Base-by-base conservation (phyloP, 2,797 vertebrate genomes). In the Cheirogaleus major region DNA sequence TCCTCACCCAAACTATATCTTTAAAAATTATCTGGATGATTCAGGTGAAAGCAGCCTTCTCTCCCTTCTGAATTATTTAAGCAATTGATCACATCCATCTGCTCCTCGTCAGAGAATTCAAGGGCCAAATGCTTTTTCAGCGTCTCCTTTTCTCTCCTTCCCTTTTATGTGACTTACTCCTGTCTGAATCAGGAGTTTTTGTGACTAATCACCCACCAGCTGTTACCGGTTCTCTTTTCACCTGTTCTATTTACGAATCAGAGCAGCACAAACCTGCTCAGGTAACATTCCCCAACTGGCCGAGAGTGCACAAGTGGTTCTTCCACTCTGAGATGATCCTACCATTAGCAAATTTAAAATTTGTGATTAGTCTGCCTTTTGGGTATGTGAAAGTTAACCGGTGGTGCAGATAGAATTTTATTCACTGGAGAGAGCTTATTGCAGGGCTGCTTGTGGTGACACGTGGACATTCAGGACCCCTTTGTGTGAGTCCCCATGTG, bases 51-150 rank as follows among this genome's bases (percentile, higher is more conserved):
- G 50, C 48, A 48, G 79, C 38, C 57, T 91, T 84, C 81, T 84
- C 13, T 80, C 45, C 32, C 73, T 87, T 32, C 90, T 95, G 79
- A 97, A 95, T 98, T 97, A 96, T 96, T 96, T 89, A 96, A 70
- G 65, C 78, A 95, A 97, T 96, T 80, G 35, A 92, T 97, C 95
- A 78, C 20, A 69, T 79, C 87, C 95, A 95, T 97, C 93, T 95
- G 93, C 48, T 43, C 73, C 84, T 69, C 20, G 25, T 93, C 87
- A 90, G 92, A 96, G 83, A 75, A 48, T 69, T 76, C 75, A 86
- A 83, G 25, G 79, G 25, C 78, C 84, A 72, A 81, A 86, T 57
- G 78, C 52, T 91, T 95, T 96, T 78, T 80, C 23, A 48, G 45
- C 0, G 4, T 84, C 82, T 90, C 75, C 87, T 70, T 81, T 93